A percentile compares a stretch with the other conserved stretches of the same genome.
These are phyloP conservation scores for Drosophila miranda DNA, from an alignment of 1,140 invertebrate genomes.

Conservation along the genomic window DNA sequence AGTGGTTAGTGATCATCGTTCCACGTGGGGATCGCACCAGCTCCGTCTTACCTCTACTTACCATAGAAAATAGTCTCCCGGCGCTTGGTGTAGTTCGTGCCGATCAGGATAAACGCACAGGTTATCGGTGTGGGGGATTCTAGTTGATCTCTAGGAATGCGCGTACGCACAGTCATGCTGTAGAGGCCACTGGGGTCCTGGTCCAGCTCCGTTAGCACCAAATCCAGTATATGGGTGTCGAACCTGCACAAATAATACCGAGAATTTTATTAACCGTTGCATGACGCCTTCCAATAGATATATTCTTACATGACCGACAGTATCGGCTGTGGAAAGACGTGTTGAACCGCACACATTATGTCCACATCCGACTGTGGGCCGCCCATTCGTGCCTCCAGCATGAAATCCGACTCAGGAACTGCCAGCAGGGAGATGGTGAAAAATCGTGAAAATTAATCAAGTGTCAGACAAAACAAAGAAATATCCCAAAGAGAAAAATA, in stretches of 20 bases:
- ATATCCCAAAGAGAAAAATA: constrained; percentile 45
- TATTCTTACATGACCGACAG: constrained; percentile 78
- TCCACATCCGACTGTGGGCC: constrained; percentile 70
- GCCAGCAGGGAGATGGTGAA: constrained; percentile 15
- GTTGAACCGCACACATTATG: constrained; percentile 79
- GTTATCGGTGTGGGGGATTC: constrained; percentile 82
- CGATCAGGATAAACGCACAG: constrained; percentile 79
- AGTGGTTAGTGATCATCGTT: background rate
- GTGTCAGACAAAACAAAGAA: constrained; percentile 79
- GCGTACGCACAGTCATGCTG: constrained; percentile 79
- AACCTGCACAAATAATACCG: constrained; percentile 44
- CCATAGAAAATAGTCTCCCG: constrained; percentile 82
- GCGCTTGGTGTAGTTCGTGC: constrained; percentile 81
- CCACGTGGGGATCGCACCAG: no score
- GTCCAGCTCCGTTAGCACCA: constrained; percentile 78
- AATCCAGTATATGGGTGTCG: constrained; percentile 77
- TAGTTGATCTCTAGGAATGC: constrained; percentile 78
- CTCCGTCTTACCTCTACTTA: constrained; percentile 71
- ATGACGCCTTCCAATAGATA: constrained; percentile 4
- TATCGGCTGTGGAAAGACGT: constrained; percentile 78
- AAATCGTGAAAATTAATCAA: constrained; percentile 78
- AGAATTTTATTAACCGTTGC: background rate
- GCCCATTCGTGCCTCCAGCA: constrained; percentile 78
- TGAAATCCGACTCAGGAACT: constrained; percentile 82
- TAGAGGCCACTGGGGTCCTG: constrained; percentile 80